Conservation (phyloP, 2,888 invertebrate genomes). For the Ectemnius cavifrons region DNA sequence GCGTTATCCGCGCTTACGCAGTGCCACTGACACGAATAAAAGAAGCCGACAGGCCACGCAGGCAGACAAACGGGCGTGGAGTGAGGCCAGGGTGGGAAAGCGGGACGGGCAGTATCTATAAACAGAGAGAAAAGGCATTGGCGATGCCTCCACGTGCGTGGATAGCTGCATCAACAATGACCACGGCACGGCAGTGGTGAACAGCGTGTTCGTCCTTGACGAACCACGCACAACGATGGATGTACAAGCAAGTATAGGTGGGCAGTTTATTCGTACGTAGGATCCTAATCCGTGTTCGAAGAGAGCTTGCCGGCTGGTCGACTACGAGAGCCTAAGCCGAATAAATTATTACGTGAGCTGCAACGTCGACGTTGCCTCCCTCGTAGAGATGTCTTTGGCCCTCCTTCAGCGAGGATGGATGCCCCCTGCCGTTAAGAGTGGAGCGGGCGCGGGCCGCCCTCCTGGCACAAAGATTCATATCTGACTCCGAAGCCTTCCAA, state of each 20-base stretch:
- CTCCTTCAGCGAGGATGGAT: constrained; percentile 38
- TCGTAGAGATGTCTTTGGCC: constrained; percentile 31
- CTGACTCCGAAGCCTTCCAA: constrained; percentile 66
- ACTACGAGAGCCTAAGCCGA: constrained; percentile 65
- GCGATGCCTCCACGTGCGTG: constrained; percentile 27
- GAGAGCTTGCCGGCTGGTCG: constrained; percentile 56
- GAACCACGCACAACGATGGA: constrained; percentile 21
- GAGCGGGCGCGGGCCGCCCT: constrained; percentile 58
- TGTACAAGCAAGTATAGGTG: constrained; percentile 5
- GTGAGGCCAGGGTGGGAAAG: background rate
- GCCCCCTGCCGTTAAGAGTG: constrained; percentile 58
- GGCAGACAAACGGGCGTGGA: background rate
- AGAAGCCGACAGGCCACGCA: background rate
- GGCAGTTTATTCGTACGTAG: constrained; percentile 13
- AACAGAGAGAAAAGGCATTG: constrained; percentile 9
- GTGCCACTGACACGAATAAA: constrained; percentile 11
- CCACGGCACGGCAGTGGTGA: constrained; percentile 23
- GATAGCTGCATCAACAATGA: constrained; percentile 19
- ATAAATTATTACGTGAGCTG: constrained; percentile 73
- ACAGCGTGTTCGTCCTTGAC: constrained; percentile 48
- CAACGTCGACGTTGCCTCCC: constrained; percentile 50
- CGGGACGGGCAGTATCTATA: background rate
- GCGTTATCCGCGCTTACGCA: background rate
- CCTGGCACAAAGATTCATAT: constrained; percentile 72
- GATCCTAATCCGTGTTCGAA: constrained; percentile 52